Base-by-base conservation (phyloP, 2,113 vertebrate species). In the Alethe diademata region DNA sequence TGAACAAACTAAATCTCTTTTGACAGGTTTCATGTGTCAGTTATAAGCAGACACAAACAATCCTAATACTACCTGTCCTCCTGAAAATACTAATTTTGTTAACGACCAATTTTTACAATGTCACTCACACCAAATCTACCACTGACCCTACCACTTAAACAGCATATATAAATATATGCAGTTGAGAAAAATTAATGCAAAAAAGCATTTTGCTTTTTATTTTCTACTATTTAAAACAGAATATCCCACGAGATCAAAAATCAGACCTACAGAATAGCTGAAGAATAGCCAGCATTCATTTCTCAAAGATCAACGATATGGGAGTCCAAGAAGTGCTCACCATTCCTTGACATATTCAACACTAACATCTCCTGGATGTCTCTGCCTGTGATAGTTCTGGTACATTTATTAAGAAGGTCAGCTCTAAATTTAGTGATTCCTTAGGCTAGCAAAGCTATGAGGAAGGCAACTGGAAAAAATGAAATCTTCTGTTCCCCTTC, bases 371-470 rank as follows among this genome's bases (percentile, higher is more conserved):
- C 91, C 86, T 61, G 54, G 54, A 83, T 60, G 58, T 61, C 94
- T 91, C 67, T 87, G 70, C 94, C 48, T 70, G 70, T 87, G 84
- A 90, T 66, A 94, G 91, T 85, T 95, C 89, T 95, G 78, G 84
- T 89, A 81, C 93, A 84, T 92, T 96, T 91, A 95, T 92, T 92
- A 96, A 95, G 94, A 97, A 96, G 95, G 96, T 95, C 95, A 95
- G 91, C 60, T 94, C 95, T 93, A 96, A 92, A 95, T 82, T 97
- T 93, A 95, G 91, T 73, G 95, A 91, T 94, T 97, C 95, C 93
- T 97, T 92, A 94, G 95, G 96, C 96, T 85, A 95, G 88, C 91
- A 95, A 96, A 94, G 95, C 89, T 87, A 81, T 31, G 91, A 94
- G 94, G 94, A 97, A 96, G 94, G 89, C 93, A 96, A 96, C 33